Evolutionary conservation across 2,797 vertebrate genomes (phyloP).

Genomic region (Phoxinus dragarum): DNA sequence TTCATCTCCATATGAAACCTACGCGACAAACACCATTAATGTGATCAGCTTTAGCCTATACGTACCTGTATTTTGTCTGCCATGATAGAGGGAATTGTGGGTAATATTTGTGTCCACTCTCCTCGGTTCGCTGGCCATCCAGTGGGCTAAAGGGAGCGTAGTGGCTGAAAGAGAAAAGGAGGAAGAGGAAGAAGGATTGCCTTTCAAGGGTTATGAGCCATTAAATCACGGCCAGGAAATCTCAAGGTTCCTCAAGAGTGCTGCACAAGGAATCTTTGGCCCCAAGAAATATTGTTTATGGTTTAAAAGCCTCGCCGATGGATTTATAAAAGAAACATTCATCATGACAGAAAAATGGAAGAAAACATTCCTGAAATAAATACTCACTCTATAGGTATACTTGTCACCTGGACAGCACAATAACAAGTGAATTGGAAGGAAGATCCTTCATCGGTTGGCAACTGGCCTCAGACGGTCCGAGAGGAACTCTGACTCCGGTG

Average conservation of each 20-base stretch:
- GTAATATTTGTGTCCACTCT: neutral
- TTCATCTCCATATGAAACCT: neutral
- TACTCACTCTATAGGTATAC: slow-evolving; percentile 89
- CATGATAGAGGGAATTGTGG: neutral
- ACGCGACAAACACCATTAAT: neutral
- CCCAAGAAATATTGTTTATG: slow-evolving; percentile 96
- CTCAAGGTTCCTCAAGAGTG: slow-evolving; percentile 99
- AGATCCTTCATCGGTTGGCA: slow-evolving; percentile 90
- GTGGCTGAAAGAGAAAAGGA: slow-evolving; percentile 62
- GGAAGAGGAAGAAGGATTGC: slow-evolving; percentile 81
- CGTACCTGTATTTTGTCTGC: neutral
- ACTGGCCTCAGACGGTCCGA: slow-evolving; percentile 72
- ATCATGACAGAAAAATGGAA: slow-evolving; percentile 98
- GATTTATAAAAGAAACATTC: slow-evolving; percentile 92
- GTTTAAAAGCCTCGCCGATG: slow-evolving; percentile 85
- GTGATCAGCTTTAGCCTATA: neutral
- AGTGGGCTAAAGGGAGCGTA: neutral
- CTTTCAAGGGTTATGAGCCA: slow-evolving; percentile 95
- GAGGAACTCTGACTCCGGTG: slow-evolving; percentile 47
- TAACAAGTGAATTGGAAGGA: slow-evolving; percentile 97
- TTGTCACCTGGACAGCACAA: slow-evolving; percentile 88
- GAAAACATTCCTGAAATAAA: slow-evolving; percentile 96
- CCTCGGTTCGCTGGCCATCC: slow-evolving; percentile 18
- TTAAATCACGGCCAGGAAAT: slow-evolving; percentile 98
- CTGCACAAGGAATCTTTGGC: slow-evolving; percentile 95